phyloP scores from a whole-genome alignment of 2,888 invertebrate genomes.

The Dryobota labecula region DNA sequence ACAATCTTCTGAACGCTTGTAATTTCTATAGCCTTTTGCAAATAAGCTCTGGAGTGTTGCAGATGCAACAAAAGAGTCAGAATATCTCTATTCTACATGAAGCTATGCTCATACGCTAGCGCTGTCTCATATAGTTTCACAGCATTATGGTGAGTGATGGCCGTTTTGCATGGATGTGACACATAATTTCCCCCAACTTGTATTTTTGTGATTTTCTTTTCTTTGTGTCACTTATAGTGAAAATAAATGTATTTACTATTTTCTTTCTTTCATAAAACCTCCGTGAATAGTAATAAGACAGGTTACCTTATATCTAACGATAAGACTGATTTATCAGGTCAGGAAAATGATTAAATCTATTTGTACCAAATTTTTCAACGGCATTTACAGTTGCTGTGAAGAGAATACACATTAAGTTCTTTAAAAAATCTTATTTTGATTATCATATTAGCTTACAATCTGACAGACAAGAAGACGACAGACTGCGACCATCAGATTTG shows the following conservation, averaged over 20 bases:
- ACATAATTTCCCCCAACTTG: background rate
- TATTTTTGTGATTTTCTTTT: too few species aligned
- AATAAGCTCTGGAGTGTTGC: too few species aligned
- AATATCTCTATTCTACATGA: too few species aligned
- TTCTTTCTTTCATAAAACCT: background rate
- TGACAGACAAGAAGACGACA: background rate
- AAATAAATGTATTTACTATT: background rate
- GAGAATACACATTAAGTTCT: background rate
- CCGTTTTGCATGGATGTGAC: too few species aligned
- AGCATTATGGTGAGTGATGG: background rate
- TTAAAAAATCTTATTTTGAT: background rate
- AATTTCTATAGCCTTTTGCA: too few species aligned
- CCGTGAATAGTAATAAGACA: background rate
- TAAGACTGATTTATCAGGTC: background rate
- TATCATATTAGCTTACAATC: background rate
- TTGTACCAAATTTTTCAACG: background rate
- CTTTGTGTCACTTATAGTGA: too few species aligned
- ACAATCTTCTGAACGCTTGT: too few species aligned
- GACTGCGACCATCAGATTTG: too few species aligned
- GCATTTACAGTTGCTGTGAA: background rate
- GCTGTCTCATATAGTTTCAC: background rate
- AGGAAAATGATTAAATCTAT: background rate
- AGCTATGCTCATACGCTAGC: too few species aligned
- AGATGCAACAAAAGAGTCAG: too few species aligned
- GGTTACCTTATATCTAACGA: background rate